Percentiles rank a stretch among this genome's conserved stretches.
Evolutionary conservation across 2,888 invertebrate genomes (phyloP).

Genomic region (Philopedon plagiatum): DNA sequence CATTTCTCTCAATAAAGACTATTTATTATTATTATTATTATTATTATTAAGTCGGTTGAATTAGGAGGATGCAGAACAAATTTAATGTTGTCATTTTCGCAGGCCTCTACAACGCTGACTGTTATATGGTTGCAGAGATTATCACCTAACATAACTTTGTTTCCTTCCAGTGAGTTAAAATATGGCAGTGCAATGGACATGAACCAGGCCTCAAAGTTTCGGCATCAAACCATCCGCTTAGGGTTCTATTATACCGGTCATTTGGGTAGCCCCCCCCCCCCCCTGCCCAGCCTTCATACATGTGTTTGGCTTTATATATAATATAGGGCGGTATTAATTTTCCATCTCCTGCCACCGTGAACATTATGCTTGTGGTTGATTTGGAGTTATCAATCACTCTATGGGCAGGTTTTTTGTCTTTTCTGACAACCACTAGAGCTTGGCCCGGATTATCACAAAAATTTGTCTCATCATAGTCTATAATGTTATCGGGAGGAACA

Average conservation of each 20-base stretch:
- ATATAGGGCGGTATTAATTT: constrained; percentile 58
- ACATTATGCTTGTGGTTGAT: constrained; percentile 58
- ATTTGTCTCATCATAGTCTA: constrained; percentile 54
- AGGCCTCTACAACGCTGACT: too few relatives aligned
- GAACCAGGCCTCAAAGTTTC: neutral
- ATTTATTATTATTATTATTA: too few relatives aligned
- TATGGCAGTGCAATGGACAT: neutral
- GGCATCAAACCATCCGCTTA: neutral
- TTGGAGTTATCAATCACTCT: constrained; percentile 49
- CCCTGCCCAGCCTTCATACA: constrained; percentile 43
- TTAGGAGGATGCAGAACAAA: neutral
- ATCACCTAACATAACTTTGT: neutral
- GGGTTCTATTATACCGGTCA: constrained; percentile 33
- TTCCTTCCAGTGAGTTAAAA: neutral
- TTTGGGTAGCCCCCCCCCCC: constrained; percentile 38
- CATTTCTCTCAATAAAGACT: too few relatives aligned
- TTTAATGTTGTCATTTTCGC: neutral
- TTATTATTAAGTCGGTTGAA: neutral
- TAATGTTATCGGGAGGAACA: neutral
- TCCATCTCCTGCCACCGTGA: constrained; percentile 56
- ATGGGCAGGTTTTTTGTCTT: constrained; percentile 21
- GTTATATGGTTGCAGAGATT: neutral
- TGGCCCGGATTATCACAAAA: constrained; percentile 59
- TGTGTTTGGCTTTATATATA: constrained; percentile 58
- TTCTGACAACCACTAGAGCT: constrained; percentile 47